Evolutionary conservation across 2,113 vertebrate species (phyloP), one percentile per base, ranked within the genome.

Genomic region (Prionailurus bengalensis): DNA sequence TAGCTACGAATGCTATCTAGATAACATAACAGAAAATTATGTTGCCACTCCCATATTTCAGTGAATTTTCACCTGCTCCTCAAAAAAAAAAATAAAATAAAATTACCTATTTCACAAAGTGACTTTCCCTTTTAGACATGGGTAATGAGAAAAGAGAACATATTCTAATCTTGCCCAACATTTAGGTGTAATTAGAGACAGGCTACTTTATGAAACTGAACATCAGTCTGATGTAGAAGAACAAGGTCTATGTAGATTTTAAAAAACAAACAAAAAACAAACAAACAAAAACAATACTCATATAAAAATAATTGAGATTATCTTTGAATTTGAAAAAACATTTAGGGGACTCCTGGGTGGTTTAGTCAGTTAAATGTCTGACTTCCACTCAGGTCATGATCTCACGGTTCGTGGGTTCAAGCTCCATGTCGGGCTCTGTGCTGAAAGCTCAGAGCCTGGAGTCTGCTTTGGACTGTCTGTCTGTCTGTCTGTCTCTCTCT

Each of bases 101-200:
- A 91, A 95, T 88, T 76, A 74, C 55, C 51, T 68, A 58, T 97
- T 68, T 91, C 39, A 85, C 39, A 80, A 97, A 92, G 53, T 70
- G 55, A 88, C 68, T 80, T 93, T 90, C 45, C 25, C 65, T 88
- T 93, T 88, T 36, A 78, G 71, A 48, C 70, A 78, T 42, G n/a
- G n/a, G 7, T 63, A 95, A 94, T 85, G 11, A 73, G 19, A 76
- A 91, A 51, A 66, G 19, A 78, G 31, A 92, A 65, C 2, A 1
- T 27, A 85, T 58, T 96, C 78, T 93, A 83, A 93, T 76, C 76
- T 76, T 48, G 23, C 70, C 55, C 89, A 86, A 61, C 48, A 91
- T 66, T 84, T 63, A 63, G 39, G 33, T 84, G 3, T 74, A 87
- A 87, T 91, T 95, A 94, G 39, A 55, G 48, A 51, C 2, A 63